Conservation (phyloP, 1,140 invertebrate genomes). For the Latrodectus geometricus region DNA sequence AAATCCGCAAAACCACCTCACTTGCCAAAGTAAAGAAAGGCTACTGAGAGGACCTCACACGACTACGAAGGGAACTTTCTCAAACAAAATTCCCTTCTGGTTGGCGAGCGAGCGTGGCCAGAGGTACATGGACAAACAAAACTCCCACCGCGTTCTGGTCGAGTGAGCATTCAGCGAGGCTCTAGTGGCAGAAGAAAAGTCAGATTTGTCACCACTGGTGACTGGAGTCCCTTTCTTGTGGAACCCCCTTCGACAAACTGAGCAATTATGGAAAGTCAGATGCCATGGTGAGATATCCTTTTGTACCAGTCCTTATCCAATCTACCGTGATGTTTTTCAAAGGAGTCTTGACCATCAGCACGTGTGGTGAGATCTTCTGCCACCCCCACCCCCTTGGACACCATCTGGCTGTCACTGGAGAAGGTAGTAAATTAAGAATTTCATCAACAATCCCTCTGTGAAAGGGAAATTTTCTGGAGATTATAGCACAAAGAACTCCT, state of each 20-base stretch:
- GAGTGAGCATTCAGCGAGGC: neutral
- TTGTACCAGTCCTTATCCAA: slow-evolving; percentile 14
- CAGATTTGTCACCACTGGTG: slow-evolving; percentile 1
- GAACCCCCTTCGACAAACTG: slow-evolving; percentile 36
- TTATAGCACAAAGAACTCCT: neutral
- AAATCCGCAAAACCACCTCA: slow-evolving; percentile 32
- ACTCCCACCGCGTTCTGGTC: neutral
- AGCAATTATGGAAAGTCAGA: slow-evolving; percentile 42
- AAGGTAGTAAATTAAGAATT: neutral
- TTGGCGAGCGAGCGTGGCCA: neutral
- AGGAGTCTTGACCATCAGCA: neutral
- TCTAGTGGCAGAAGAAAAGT: neutral
- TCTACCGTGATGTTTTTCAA: slow-evolving; percentile 9
- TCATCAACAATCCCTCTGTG: neutral
- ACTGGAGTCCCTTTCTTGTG: neutral
- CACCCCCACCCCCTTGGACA: neutral
- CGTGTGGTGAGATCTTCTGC: slow-evolving; percentile 1
- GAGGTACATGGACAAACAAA: neutral
- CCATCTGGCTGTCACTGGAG: neutral
- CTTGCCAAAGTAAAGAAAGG: slow-evolving; percentile 1
- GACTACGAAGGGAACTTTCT: neutral
- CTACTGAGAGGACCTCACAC: slow-evolving; percentile 34
- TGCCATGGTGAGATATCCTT: neutral
- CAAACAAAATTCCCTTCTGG: neutral
- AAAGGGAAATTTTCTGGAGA: neutral